Conservation (phyloP, 2,113 vertebrate genomes). For the Charadrius vociferus region DNA sequence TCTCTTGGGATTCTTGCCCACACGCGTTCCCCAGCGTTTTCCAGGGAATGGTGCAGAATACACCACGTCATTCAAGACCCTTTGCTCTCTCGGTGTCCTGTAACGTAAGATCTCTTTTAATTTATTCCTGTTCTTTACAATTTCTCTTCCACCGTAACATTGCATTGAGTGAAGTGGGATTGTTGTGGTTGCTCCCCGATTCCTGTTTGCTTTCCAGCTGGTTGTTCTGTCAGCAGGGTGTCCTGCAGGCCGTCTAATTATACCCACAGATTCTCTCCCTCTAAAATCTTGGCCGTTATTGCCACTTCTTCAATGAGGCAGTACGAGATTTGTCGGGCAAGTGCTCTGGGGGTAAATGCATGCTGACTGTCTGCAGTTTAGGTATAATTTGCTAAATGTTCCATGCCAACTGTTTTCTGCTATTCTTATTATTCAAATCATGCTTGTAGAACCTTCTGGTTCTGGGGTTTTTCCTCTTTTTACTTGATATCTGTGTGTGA, state of each 20-base stretch:
- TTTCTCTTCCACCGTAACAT: background rate
- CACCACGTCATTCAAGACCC: background rate
- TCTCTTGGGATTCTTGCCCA: background rate
- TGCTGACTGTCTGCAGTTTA: background rate
- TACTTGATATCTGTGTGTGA: background rate
- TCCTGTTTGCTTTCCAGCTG: background rate
- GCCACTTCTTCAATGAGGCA: background rate
- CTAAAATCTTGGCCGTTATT: background rate
- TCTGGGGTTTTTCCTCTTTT: too few species aligned
- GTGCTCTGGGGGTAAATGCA: background rate
- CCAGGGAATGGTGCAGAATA: background rate
- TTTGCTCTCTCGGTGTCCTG: background rate
- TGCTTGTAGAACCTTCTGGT: background rate
- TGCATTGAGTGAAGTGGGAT: background rate
- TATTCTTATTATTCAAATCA: background rate
- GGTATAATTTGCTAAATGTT: slow-evolving; percentile 15
- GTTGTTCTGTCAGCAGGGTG: background rate
- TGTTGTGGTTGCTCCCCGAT: background rate
- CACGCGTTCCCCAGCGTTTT: background rate
- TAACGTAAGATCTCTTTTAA: background rate
- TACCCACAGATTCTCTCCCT: background rate
- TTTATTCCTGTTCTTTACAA: background rate
- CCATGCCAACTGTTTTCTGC: background rate
- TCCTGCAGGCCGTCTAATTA: slow-evolving; percentile 19
- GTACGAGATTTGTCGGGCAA: background rate